Evolutionary conservation across 1,140 invertebrate genomes (phyloP), one percentile per base, ranked within the genome.

Genomic region (Hypsibius dujardini): DNA sequence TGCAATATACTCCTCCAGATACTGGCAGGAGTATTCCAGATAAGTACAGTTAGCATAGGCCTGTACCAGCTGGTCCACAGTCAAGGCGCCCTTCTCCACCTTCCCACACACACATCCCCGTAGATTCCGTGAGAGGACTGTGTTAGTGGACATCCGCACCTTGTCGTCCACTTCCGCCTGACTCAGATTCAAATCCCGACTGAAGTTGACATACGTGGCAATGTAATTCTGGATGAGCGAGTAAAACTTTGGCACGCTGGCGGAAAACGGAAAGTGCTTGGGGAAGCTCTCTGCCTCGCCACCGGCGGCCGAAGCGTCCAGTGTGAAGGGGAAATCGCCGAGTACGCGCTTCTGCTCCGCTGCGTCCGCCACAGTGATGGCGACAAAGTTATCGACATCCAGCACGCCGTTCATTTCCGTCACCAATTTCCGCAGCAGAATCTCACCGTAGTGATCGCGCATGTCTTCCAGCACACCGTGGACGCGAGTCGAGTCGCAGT

Each of bases 151-250:
- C 50, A n/a, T 56, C 50, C 50, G 7, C n/a, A 56, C 50, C n/a
- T 56, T 56, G 50, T 56, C 50, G n/a, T 56, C 50, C 50, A 56
- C 50, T 56, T 56, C 50, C 50, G 50, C 50, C n/a, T 56, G 50
- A 7, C 50, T n/a, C 7, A 56, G 50, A 56, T n/a, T 56, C n/a
- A 7, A 7, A 7, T 56, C 50, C n/a, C 50, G 50, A 56, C 50
- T 56, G n/a, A 56, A 56, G 7, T 56, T 7, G 7, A 56, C 7
- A n/a, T 7, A 56, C 50, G 50, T 7, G 7, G 50, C 50, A 7
- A 56, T n/a, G 50, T 56, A 56, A n/a, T 56, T n/a, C n/a, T 56
- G 7, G 7, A 56, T 56, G 7, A 56, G n/a, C 50, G 50, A 7
- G n/a, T 56, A 56, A n/a, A 56, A 7, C 50, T 56, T 56, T 7